Evolutionary conservation across 2,797 vertebrate species (phyloP), one percentile per base, ranked within the genome.

Genomic region (Florisuga fusca): DNA sequence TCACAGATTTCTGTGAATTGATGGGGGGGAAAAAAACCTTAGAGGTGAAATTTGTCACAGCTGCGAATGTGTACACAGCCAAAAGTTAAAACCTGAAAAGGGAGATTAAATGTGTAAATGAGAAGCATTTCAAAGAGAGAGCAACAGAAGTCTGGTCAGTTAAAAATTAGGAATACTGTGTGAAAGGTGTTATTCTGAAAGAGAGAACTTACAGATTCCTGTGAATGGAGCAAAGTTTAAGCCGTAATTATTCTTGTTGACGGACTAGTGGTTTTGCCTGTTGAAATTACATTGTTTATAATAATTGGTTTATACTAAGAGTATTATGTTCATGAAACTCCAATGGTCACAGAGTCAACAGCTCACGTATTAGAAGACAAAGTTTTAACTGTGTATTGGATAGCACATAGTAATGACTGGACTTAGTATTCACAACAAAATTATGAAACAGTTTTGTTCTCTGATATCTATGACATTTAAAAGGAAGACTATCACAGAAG

Each of bases 31-130:
- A 48, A 89, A 75, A 68, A 38, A 66, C 43, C 21, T 79, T 64
- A 83, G 46, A 66, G 51, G 46, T 50, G 46, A 93, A 91, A 78
- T 78, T 81, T 85, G 55, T 81, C 66, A 75, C 22, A 13, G 55
- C 58, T 72, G 48, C 91, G 58, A 78, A 78, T 48, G 26, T 51
- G 61, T 55, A 81, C 12, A 87, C 25, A 92, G 29, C 22, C 64
- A 72, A 83, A 43, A 55, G 68, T 77, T 93, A 89, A 95, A 92
- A 74, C 48, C 20, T 89, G 78, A 55, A 59, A 87, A 89, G 87
- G 43, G 27, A 83, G 54, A 78, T 87, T 93, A 91, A 87, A 74
- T 69, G 33, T 69, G 45, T 84, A 87, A 92, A 95, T 62, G 20
- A 85, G 38, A 92, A 51, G 16, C 5, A 62, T 89, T 94, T 91